phyloP scores from a whole-genome alignment of 2,797 vertebrate species.

The Pangasius krempfi region DNA sequence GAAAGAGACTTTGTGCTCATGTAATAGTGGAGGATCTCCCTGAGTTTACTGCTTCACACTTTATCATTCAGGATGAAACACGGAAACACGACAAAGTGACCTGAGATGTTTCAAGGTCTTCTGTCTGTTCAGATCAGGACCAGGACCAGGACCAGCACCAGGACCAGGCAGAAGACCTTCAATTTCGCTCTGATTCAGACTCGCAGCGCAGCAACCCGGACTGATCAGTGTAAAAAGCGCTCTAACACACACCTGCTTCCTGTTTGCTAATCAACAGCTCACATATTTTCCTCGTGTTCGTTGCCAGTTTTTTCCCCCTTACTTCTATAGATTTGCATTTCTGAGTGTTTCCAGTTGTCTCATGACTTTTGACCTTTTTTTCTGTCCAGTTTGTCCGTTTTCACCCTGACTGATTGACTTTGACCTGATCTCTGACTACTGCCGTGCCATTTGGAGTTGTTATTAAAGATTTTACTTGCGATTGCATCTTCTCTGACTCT shows the following conservation, averaged over 20 bases:
- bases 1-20: conserved; percentile 22
- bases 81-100: not conserved
- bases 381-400: not conserved
- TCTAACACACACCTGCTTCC: not conserved
- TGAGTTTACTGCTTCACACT: not conserved
- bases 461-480: not conserved
- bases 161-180: not conserved
- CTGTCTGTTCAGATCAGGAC: not conserved
- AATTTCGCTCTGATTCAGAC: not conserved
- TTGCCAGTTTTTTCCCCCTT: not conserved
- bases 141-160: too few species aligned
- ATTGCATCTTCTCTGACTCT: not conserved
- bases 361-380: not conserved
- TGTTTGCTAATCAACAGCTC: not conserved
- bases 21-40: conserved; percentile 24
- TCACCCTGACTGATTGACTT: not conserved
- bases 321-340: conserved; percentile 38
- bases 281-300: not conserved
- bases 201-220: not conserved
- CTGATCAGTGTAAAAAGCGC: not conserved
- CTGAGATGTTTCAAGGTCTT: not conserved
- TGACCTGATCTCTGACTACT: not conserved
- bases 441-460: not conserved
- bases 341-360: not conserved
- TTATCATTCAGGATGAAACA: not conserved